Conservation (phyloP, 2,797 vertebrate genomes). For the Acipenser ruthenus region DNA sequence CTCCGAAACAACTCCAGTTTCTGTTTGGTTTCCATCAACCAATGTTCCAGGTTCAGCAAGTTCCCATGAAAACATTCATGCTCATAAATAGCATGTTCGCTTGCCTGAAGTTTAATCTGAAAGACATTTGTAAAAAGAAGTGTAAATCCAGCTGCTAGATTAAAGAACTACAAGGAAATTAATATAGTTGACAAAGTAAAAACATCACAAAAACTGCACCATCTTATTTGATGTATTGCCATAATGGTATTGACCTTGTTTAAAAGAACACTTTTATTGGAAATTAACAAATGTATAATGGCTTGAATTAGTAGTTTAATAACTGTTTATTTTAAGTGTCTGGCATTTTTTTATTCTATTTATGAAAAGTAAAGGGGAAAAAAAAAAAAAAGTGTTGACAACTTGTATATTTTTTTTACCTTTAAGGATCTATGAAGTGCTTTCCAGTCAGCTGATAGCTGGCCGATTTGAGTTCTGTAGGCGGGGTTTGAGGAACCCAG, state of each 20-base stretch:
- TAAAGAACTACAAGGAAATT: too few species aligned
- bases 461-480: slow-evolving; percentile 63
- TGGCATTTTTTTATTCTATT: too few species aligned
- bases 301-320: too few species aligned
- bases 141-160: neutral
- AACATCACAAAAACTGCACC: too few species aligned
- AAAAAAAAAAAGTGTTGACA: too few species aligned
- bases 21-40: slow-evolving; percentile 64
- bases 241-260: too few species aligned
- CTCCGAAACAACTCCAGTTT: slow-evolving; percentile 57
- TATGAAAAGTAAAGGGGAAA: too few species aligned
- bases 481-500: slow-evolving; percentile 57
- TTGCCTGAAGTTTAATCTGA: slow-evolving; percentile 35
- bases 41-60: slow-evolving; percentile 67
- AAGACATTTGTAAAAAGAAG: slow-evolving; percentile 4
- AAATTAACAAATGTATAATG: too few species aligned
- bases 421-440: slow-evolving; percentile 56
- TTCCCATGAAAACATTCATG: slow-evolving; percentile 68
- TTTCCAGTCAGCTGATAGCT: slow-evolving; percentile 56
- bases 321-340: too few species aligned
- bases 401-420: slow-evolving; percentile 50
- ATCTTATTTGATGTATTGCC: too few species aligned
- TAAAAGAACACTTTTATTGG: too few species aligned
- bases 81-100: slow-evolving; percentile 49
- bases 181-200: too few species aligned